These are phyloP conservation scores for Peromyscus attwateri DNA, from an alignment of 2,797 vertebrate genomes.

Conservation along the genomic window DNA sequence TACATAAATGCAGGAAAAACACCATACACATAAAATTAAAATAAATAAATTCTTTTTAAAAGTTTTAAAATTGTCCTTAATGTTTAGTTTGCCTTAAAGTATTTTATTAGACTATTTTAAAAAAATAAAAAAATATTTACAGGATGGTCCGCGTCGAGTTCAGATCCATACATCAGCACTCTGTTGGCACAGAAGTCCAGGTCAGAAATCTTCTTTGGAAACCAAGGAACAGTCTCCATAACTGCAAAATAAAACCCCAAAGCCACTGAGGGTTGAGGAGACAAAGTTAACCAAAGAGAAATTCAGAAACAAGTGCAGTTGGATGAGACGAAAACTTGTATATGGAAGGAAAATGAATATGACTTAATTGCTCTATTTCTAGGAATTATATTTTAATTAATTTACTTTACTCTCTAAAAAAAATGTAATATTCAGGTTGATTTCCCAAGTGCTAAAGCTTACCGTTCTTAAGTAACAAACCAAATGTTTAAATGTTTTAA, in stretches of 20 bases:
- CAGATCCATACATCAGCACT: conserved; percentile 98
- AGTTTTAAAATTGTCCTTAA: neutral
- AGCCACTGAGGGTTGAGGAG: conserved; percentile 64
- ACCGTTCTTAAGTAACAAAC: neutral
- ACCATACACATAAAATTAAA: neutral
- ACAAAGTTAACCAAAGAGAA: neutral
- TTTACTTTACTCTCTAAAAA: neutral
- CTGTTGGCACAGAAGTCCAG: conserved; percentile 97
- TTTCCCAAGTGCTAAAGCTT: conserved; percentile 5
- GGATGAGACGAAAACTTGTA: conserved; percentile 42
- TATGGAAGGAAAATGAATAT: neutral
- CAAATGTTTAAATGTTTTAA: neutral
- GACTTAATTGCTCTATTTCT: conserved; percentile 13
- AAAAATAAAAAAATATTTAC: conserved; percentile 86
- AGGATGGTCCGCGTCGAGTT: conserved; percentile 98
- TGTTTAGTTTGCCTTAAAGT: conserved; percentile 43
- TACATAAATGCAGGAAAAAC: neutral
- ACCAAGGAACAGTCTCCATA: conserved; percentile 95
- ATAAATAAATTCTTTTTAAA: neutral
- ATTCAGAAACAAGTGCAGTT: conserved; percentile 10
- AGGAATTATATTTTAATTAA: conserved; percentile 39
- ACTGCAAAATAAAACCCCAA: conserved; percentile 87
- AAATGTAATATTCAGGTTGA: neutral
- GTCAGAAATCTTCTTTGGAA: conserved; percentile 98
- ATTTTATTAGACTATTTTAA: neutral